Base-by-base conservation (phyloP, 2,888 invertebrate genomes). In the Sipha maydis region DNA sequence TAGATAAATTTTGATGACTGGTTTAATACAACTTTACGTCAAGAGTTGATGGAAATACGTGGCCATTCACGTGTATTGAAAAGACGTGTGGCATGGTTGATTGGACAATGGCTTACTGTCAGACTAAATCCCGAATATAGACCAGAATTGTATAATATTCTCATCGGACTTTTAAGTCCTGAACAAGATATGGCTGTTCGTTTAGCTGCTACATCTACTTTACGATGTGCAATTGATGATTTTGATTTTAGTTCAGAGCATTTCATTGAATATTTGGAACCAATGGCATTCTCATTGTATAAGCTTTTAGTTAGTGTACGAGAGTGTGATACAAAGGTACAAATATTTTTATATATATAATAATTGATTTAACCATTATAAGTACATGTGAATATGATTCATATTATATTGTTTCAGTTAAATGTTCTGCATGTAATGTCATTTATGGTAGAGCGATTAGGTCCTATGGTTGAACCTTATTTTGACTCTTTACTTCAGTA, bases 1-100 rank as follows among this genome's bases (percentile, higher is more conserved):
- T 91, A 96, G 95, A 94, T 98, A 71, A 96, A 98, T 92, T 98
- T 98, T 92, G 97, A 98, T 92, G 94, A 95, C 90, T 98, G 98
- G 98, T 96, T 98, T 91, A 94, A 95, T 25, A 95, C 95, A 75
- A 95, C 96, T 69, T 92, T 99, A 83, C 94, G 96, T 86, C 94
- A 95, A 91, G 98, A 99, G 92, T 92, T 98, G 89, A 95, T 96
- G 91, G 94, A 96, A 34, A 95, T 95, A 91, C 96, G 96, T 90
- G 95, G 95, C 90, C 96, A 96, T 91, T 97, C 96, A 91, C 94
- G 96, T 91, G 96, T 98, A 90, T 95, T 98, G 79, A 93, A 97
- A 85, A 94, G 97, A 90, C 93, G 97, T 90, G 95, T 97, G n/a
- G 96, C 96, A 90, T 96, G 96, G 94, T 93, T 98, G 75, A 95